A percentile compares a stretch with the other conserved stretches of the same genome.
Evolutionary conservation across 64 coral and sea anemone genomes (phyloP).

Genomic region (Stichodactyla helianthus): DNA sequence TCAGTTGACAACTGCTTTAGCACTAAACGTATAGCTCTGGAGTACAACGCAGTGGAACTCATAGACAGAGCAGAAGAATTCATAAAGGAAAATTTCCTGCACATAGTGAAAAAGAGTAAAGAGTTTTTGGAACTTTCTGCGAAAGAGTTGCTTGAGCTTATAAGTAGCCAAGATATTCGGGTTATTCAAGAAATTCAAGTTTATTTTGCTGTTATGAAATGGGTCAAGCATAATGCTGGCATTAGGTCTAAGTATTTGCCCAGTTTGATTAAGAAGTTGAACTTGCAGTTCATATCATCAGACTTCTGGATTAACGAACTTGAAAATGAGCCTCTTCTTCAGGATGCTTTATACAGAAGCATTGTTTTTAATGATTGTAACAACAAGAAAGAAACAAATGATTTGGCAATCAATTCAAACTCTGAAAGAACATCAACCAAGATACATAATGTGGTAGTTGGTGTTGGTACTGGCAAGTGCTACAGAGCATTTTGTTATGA

Average conservation of each 20-base stretch:
- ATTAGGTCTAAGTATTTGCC: constrained; percentile 20
- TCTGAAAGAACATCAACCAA: constrained; percentile 30
- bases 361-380: not conserved
- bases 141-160: constrained; percentile 15
- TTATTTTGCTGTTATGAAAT: constrained; percentile 58
- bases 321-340: constrained; percentile 35
- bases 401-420: not conserved
- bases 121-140: constrained; percentile 50
- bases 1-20: constrained; percentile 52
- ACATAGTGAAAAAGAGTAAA: constrained; percentile 25
- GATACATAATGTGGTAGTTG: constrained; percentile 44
- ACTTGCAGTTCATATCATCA: constrained; percentile 22
- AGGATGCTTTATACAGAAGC: not conserved
- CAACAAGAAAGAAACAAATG: constrained; percentile 1
- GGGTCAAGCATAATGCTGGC: constrained; percentile 47
- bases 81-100: constrained; percentile 62
- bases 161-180: constrained; percentile 51
- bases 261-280: constrained; percentile 25
- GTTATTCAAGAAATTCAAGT: constrained; percentile 58
- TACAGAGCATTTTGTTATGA: constrained; percentile 54
- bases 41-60: constrained; percentile 39
- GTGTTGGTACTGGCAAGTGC: constrained; percentile 26
- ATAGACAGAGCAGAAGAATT: constrained; percentile 30
- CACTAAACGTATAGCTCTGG: constrained; percentile 43
- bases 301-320: constrained; percentile 28